Evolutionary conservation across 1,140 invertebrate genomes (phyloP), one percentile per base, ranked within the genome.

Genomic region (Cydia fagiglandana): DNA sequence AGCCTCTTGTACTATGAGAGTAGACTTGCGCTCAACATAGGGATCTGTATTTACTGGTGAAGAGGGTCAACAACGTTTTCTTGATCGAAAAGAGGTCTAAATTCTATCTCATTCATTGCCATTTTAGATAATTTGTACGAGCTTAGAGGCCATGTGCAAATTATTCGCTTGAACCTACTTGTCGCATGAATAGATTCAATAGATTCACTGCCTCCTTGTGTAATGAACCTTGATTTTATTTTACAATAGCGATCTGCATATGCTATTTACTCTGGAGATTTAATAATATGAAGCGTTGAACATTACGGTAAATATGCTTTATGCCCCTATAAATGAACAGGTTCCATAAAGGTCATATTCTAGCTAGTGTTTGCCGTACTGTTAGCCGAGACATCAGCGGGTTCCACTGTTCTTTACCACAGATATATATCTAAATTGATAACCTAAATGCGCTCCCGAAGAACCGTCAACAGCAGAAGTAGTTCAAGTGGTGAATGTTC

Each of bases 331-430:
- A 70, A 70, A 70, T 70, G n/a, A 70, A 70, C 66, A 70, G 34
- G 66, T 70, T 70, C 66, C 34, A 20, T n/a, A 41, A 70, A 70
- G 66, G 66, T 70, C 66, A 70, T 17, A 38, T 17, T 70, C 66
- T 15, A 17, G 30, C 30, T n/a, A 17, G 0, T 70, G 34, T 41
- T 70, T 45, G 56, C 56, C 56, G 30, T n/a, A 17, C 0, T 70
- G 34, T 41, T 70, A 70, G 56, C 56, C 56, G 30, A 70, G 66
- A 34, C 66, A 45, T 38, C 66, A 45, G 66, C 64, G 34, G 66
- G 66, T 70, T 24, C 38, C 66, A 70, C 66, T 15, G 66, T 70
- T 70, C 17, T 30, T 6, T 50, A 50, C 41, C 56, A 24, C 56
- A 61, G 56, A 61, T n/a, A 24, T 15, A n/a, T 34, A 70, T 4